These are phyloP conservation scores for Notamacropus eugenii DNA, from an alignment of 2,797 vertebrate species.

Conservation along the genomic window DNA sequence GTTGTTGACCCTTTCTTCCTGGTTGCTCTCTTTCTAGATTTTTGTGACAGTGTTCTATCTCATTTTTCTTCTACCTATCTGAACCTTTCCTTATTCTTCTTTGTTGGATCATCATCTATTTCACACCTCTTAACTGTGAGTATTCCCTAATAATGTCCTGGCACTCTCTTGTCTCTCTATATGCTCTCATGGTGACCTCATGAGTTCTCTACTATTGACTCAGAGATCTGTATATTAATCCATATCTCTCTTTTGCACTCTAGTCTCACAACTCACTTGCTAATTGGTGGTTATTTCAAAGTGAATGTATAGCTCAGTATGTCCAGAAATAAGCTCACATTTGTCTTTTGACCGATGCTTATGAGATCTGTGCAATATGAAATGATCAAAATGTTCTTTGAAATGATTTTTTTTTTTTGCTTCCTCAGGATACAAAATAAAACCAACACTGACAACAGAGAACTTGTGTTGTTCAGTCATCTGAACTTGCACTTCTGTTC, in stretches of 20 bases:
- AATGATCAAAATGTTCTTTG: background rate
- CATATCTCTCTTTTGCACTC: no score
- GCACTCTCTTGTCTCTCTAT: no score
- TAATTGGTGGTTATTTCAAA: background rate
- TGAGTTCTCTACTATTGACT: no score
- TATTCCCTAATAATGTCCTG: no score
- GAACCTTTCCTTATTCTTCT: no score
- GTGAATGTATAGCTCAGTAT: background rate
- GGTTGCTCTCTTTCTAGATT: background rate
- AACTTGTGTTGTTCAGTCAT: background rate
- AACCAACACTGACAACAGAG: background rate
- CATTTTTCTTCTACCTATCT: background rate
- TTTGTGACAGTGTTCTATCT: background rate
- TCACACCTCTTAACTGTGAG: no score
- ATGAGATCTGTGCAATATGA: background rate
- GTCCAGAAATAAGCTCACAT: background rate
- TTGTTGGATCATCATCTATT: no score
- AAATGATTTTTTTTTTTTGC: background rate
- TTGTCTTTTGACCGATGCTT: background rate
- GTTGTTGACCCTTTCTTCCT: background rate
- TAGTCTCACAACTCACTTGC: background rate
- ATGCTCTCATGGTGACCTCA: no score
- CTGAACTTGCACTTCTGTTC: background rate
- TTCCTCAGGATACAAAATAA: background rate
- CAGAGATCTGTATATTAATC: no score